Evolutionary conservation across 2,888 invertebrate genomes (phyloP).

Genomic region (Laspeyria flexula): DNA sequence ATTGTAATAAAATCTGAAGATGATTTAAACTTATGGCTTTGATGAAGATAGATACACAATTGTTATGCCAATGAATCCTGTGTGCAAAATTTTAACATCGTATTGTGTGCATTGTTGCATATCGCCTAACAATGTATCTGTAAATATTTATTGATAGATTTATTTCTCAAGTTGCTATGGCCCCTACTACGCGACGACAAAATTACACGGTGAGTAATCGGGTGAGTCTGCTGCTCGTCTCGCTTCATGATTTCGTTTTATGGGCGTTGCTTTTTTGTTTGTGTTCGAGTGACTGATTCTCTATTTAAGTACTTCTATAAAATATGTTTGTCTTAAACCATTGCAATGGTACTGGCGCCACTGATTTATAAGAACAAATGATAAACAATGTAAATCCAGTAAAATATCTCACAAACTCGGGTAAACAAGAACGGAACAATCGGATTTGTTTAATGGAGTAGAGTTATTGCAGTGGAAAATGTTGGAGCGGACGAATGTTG

Average conservation of each 20-base stretch:
- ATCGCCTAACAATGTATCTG: slow-evolving; percentile 71
- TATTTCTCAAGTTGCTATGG: slow-evolving; percentile 66
- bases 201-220: slow-evolving; percentile 81
- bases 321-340: slow-evolving; percentile 39
- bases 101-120: slow-evolving; percentile 75
- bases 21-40: slow-evolving; percentile 10
- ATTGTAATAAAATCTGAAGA: slow-evolving; percentile 3
- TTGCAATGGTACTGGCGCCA: slow-evolving; percentile 19
- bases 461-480: slow-evolving; percentile 61
- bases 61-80: slow-evolving; percentile 62
- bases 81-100: slow-evolving; percentile 68
- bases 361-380: slow-evolving; percentile 19
- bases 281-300: slow-evolving; percentile 59
- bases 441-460: slow-evolving; percentile 57
- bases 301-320: slow-evolving; percentile 49
- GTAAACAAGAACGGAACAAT: slow-evolving; percentile 53
- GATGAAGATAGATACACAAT: slow-evolving; percentile 46
- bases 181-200: slow-evolving; percentile 62
- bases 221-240: slow-evolving; percentile 72
- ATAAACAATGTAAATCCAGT: slow-evolving; percentile 16
- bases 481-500: slow-evolving; percentile 60
- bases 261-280: slow-evolving; percentile 65
- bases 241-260: slow-evolving; percentile 73
- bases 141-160: slow-evolving; percentile 81
- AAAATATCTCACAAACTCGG: slow-evolving; percentile 28